phyloP scores from a whole-genome alignment of 2,797 vertebrate genomes.

The Botia kubotai region DNA sequence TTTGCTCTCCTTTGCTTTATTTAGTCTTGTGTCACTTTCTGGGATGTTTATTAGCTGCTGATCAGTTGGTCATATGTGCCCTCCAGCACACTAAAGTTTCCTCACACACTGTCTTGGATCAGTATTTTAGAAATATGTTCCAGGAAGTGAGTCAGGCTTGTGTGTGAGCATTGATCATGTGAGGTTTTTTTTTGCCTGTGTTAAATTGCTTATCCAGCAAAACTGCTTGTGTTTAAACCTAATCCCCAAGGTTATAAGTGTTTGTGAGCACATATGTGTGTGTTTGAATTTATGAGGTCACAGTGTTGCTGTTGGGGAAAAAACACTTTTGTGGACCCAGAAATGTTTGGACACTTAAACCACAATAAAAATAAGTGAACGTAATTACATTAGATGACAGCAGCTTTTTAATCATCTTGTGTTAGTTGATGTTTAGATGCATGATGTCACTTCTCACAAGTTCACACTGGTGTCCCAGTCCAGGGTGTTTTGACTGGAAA shows the following conservation, averaged over 20 bases:
- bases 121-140: slow-evolving; percentile 54
- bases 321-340: too few species aligned
- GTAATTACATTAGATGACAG: background rate
- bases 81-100: slow-evolving; percentile 3
- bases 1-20: too few species aligned
- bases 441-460: background rate
- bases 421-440: background rate
- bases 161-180: slow-evolving; percentile 60
- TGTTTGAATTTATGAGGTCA: background rate
- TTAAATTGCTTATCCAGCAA: slow-evolving; percentile 16
- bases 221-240: slow-evolving; percentile 8
- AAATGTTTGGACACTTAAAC: background rate
- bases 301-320: background rate
- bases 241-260: background rate
- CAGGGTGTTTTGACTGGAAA: too few species aligned
- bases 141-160: slow-evolving; percentile 73
- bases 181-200: slow-evolving; percentile 35
- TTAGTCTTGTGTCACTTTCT: background rate
- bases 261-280: slow-evolving; percentile 33
- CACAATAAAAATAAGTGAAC: background rate
- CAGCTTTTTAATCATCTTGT: background rate
- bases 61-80: background rate
- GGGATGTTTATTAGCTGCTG: background rate
- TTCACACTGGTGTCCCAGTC: background rate
- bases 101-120: slow-evolving; percentile 23